These are phyloP conservation scores for Stichodactyla mertensii DNA, from an alignment of 64 coral and sea anemone genomes.

Conservation along the genomic window DNA sequence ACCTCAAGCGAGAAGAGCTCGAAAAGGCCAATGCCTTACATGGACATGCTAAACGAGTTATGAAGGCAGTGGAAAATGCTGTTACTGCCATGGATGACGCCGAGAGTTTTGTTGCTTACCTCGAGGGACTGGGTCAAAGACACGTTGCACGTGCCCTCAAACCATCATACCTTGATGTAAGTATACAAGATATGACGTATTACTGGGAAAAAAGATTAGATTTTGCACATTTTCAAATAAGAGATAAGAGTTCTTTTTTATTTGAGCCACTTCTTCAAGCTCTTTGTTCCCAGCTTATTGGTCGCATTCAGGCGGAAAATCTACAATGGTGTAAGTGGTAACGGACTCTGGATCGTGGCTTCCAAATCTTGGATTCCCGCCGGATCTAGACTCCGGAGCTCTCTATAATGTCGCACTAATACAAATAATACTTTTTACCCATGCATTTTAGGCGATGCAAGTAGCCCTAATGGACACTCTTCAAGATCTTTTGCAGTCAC, in stretches of 20 bases:
- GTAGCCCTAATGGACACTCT: slow-evolving; percentile 54
- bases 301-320: not conserved
- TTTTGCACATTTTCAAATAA: slow-evolving; percentile 24
- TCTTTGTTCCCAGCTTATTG: not conserved
- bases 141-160: slow-evolving; percentile 42
- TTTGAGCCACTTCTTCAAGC: not conserved
- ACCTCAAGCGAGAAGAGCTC: not conserved
- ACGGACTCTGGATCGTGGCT: not conserved
- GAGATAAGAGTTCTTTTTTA: not conserved
- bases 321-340: not conserved
- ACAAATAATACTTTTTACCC: not conserved
- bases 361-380: not conserved
- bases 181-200: slow-evolving; percentile 49
- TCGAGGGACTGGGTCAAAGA: slow-evolving; percentile 58
- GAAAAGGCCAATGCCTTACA: slow-evolving; percentile 25
- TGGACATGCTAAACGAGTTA: slow-evolving; percentile 70
- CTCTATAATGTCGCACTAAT: too few species aligned
- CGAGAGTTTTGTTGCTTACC: slow-evolving; percentile 60
- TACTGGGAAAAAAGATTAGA: slow-evolving; percentile 64
- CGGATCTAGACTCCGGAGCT: not conserved
- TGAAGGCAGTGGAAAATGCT: slow-evolving; percentile 83
- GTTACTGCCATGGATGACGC: slow-evolving; percentile 73
- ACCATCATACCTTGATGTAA: slow-evolving; percentile 61
- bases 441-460: slow-evolving; percentile 53
- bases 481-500: slow-evolving; percentile 49